Evolutionary conservation across 2,797 vertebrate species (phyloP).

Genomic region (Anguilla marmorata): DNA sequence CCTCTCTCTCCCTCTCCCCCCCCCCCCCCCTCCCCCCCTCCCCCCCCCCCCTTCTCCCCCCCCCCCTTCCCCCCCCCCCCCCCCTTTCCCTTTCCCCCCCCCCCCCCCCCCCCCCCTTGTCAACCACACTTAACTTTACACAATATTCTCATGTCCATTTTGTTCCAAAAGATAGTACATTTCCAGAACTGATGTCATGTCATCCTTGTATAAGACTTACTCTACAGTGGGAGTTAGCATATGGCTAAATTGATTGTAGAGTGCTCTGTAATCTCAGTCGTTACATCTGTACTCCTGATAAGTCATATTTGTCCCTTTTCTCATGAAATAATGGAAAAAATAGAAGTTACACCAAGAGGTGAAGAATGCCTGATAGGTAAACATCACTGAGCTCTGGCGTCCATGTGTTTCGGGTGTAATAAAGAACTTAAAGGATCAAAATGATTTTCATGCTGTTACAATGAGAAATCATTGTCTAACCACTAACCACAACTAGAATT

Average conservation of each 20-base stretch:
- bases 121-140: not conserved
- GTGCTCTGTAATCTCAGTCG: not conserved
- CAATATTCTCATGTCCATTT: not conserved
- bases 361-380: not conserved
- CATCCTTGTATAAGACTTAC: not conserved
- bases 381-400: not conserved
- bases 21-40: not conserved
- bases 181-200: constrained; percentile 22
- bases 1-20: not conserved
- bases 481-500: not conserved
- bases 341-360: not conserved
- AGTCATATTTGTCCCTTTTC: not conserved
- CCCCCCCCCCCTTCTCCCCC: not conserved
- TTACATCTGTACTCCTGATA: not conserved
- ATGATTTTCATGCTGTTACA: not conserved
- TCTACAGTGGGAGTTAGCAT: not conserved
- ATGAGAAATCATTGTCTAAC: not conserved
- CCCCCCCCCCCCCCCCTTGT: not conserved
- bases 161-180: not conserved
- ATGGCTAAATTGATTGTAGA: constrained; percentile 24
- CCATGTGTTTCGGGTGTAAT: not conserved
- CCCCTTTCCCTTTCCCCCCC: too few species aligned
- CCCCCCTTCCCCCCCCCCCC: not conserved
- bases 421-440: not conserved
- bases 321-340: not conserved